Evolutionary conservation across 92 coral and sea anemone species (phyloP).

Genomic region (Siderastrea radians): DNA sequence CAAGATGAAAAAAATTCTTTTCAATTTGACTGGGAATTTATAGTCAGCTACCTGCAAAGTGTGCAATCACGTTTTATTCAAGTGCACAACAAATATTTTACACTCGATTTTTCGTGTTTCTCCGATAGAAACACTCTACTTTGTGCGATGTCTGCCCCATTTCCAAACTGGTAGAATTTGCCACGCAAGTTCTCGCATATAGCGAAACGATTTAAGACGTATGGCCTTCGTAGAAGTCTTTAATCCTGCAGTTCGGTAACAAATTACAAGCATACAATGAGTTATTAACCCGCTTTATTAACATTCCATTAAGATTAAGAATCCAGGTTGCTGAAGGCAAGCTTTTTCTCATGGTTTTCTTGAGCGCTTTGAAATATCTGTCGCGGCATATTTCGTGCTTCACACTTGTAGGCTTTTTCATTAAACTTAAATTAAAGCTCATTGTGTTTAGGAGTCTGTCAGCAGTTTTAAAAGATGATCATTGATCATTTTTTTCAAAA

Average conservation of each 20-base stretch:
- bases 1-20: no score
- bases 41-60: no score
- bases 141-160: no score
- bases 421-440: conserved; percentile 20
- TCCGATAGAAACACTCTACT: no score
- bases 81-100: no score
- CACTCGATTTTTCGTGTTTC: no score
- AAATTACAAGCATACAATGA: neutral
- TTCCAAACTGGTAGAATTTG: no score
- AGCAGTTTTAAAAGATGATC: conserved; percentile 15
- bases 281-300: conserved; percentile 5
- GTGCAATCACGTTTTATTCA: no score
- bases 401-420: conserved; percentile 32
- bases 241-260: neutral
- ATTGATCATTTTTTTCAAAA: neutral
- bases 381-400: conserved; percentile 23
- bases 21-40: no score
- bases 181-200: no score
- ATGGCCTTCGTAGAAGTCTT: neutral
- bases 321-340: conserved; percentile 1
- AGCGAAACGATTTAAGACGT: no score
- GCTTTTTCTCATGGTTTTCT: conserved; percentile 32
- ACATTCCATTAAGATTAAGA: neutral
- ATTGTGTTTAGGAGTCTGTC: conserved; percentile 3
- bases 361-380: conserved; percentile 16